Base-by-base conservation (phyloP, 2,888 invertebrate species). In the Sesamia inferens region DNA sequence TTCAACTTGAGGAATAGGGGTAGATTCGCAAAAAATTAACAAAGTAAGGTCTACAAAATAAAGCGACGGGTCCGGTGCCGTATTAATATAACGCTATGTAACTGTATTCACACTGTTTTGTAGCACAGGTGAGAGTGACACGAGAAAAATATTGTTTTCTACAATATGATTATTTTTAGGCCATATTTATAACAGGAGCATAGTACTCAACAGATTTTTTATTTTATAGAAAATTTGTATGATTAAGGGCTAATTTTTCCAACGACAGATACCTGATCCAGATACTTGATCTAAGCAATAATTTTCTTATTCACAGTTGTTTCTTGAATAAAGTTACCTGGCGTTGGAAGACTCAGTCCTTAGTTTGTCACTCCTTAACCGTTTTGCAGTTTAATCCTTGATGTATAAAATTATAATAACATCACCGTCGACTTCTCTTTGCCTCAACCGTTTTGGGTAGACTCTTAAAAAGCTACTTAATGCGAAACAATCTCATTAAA, bases 21-120 rank as follows among this genome's bases (percentile, higher is more conserved):
- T 71, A 57, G 66, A 68, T 70, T 48, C 66, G 47, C 79, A 87
- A 90, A 89, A 90, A 89, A 89, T 86, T 89, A 86, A 88, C 86
- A 88, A 90, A 88, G 84, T 79, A 71, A 78, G 87, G 83, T 86
- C 86, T 76, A 78, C 79, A 74, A 77, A 83, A 84, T 88, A 88
- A 87, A 83, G 82, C 81, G 83, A 83, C 79, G 83, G 81, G 81
- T 81, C 74, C 51, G 57, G 39, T 81, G 61, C 39, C 74, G 71
- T 70, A 63, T 69, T 69, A 84, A 79, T 83, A 65, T 87, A 85
- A 89, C 87, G 87, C 84, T 39, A 24, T n/a, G 0, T 68, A 70
- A 69, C 66, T 74, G 71, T 71, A 48, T 64, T 88, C 58, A 89
- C 88, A 88, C 88, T 79, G 85, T 65, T 19, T 16, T 54, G 83